Evolutionary conservation across 2,113 vertebrate genomes (phyloP).

Genomic region (Trematomus loennbergii): DNA sequence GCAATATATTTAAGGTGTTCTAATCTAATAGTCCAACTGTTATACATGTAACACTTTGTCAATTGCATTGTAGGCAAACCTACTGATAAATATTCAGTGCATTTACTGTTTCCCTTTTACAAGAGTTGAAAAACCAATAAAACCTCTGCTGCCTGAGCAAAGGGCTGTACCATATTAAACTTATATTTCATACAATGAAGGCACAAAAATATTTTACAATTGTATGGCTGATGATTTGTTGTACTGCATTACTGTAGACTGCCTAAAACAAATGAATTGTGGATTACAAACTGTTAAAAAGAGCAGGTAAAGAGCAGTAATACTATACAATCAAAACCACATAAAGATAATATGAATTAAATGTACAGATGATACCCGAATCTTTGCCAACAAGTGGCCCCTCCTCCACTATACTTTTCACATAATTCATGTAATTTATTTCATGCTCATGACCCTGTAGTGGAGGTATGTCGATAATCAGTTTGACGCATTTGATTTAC

Average conservation of each 20-base stretch:
- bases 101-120: conserved; percentile 71
- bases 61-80: conserved; percentile 60
- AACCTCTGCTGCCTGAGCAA: conserved; percentile 70
- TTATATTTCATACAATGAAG: conserved; percentile 40
- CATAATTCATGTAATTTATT: conserved; percentile 25
- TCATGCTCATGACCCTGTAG: conserved; percentile 45
- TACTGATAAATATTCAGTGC: conserved; percentile 76
- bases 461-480: conserved; percentile 46
- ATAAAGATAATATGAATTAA: conserved; percentile 51
- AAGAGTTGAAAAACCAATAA: conserved; percentile 52
- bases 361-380: conserved; percentile 57
- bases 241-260: conserved; percentile 65
- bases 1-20: conserved; percentile 34
- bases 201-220: conserved; percentile 52
- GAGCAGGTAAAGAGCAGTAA: conserved; percentile 54
- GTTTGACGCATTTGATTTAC: conserved; percentile 30
- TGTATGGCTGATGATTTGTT: conserved; percentile 61
- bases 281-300: conserved; percentile 22
- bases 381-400: conserved; percentile 26
- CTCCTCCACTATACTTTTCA: conserved; percentile 8
- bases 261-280: conserved; percentile 16
- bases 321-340: conserved; percentile 63
- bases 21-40: conserved; percentile 50
- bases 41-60: conserved; percentile 68
- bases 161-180: conserved; percentile 45